A percentile compares a stretch with the other conserved stretches of the same genome.
These are phyloP conservation scores for Watsonalla binaria DNA, from an alignment of 2,888 invertebrate species.

Conservation along the genomic window DNA sequence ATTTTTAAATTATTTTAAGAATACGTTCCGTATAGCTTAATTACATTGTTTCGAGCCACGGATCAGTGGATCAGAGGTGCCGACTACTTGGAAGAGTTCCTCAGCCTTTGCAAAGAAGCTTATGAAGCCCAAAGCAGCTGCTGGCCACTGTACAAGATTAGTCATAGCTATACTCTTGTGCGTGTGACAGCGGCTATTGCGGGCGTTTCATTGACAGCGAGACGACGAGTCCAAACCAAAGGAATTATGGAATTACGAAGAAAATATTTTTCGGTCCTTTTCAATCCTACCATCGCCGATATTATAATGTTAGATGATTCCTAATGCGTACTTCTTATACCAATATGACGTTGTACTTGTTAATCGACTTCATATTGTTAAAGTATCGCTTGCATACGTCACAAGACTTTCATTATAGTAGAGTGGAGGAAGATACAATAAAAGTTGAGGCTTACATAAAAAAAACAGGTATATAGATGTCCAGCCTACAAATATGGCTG, in stretches of 20 bases:
- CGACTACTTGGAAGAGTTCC: constrained; percentile 19
- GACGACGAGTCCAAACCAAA: constrained; percentile 23
- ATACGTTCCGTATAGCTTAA: neutral
- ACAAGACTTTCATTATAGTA: too few species aligned
- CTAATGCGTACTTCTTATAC: too few species aligned
- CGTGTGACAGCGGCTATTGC: constrained; percentile 99
- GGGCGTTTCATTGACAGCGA: constrained; percentile 81
- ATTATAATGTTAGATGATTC: too few species aligned
- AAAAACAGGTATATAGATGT: too few species aligned
- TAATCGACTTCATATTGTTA: too few species aligned
- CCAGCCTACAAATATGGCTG: too few species aligned
- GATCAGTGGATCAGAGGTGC: neutral
- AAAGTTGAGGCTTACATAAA: too few species aligned
- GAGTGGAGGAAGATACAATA: too few species aligned
- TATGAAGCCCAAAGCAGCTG: constrained; percentile 94
- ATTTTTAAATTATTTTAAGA: neutral
- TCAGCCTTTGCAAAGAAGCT: constrained; percentile 21
- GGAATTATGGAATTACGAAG: neutral
- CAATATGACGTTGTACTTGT: too few species aligned
- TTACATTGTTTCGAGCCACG: neutral
- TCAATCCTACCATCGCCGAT: too few species aligned
- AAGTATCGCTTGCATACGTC: too few species aligned
- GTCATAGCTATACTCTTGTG: constrained; percentile 92
- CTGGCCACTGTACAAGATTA: constrained; percentile 99
- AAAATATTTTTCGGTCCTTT: neutral